A percentile compares a stretch with the other conserved stretches of the same genome.
phyloP scores from a whole-genome alignment of 2,797 vertebrate genomes.

The Phaenicophaeus curvirostris region DNA sequence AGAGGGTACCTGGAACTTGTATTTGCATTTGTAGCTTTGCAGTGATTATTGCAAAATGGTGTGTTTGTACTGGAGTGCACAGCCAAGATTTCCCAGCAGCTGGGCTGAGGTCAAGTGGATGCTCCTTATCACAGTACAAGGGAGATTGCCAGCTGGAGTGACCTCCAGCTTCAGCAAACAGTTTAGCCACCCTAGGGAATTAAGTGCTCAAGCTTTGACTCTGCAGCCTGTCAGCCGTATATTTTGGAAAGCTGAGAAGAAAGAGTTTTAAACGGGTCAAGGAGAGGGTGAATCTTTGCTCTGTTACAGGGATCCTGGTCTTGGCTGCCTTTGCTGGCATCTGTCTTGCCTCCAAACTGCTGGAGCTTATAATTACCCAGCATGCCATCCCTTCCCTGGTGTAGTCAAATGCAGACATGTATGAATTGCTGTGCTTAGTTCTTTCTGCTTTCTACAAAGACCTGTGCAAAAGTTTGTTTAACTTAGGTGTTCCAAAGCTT shows the following conservation, averaged over 20 bases:
- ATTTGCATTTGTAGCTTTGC: background rate
- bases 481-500: background rate
- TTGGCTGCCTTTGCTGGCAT: background rate
- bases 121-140: rapidly evolving
- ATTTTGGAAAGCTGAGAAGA: background rate
- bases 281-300: background rate
- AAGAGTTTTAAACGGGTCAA: background rate
- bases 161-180: background rate
- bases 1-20: background rate
- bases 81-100: slow-evolving; percentile 7
- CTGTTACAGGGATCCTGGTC: background rate
- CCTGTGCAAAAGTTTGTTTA: background rate
- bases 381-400: background rate
- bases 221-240: background rate
- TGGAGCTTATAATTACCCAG: background rate
- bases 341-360: background rate
- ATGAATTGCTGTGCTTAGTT: background rate
- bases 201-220: background rate
- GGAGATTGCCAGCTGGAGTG: background rate
- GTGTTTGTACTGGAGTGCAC: background rate
- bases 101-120: background rate
- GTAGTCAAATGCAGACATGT: background rate
- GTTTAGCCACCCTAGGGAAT: background rate
- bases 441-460: background rate
- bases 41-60: slow-evolving; percentile 21